Percentiles rank a stretch among this genome's conserved stretches.
Evolutionary conservation across 2,888 invertebrate species (phyloP).

Genomic region (Scaptodrosophila latifasciaeformis): DNA sequence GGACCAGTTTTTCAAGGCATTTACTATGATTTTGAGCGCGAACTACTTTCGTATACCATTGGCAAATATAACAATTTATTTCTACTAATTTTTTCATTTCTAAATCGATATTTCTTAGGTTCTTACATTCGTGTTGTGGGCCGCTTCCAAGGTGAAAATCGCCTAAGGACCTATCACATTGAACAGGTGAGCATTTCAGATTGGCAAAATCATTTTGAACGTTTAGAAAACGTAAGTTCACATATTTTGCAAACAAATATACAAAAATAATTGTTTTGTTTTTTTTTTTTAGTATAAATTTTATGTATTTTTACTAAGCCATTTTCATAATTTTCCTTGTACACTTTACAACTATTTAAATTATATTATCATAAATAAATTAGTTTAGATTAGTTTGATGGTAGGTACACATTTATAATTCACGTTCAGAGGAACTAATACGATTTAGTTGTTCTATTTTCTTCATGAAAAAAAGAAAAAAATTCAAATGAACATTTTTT

Average conservation of each 20-base stretch:
- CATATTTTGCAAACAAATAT: constrained; percentile 59
- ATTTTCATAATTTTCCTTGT: constrained; percentile 13
- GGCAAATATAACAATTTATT: constrained; percentile 21
- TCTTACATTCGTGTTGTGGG: constrained; percentile 64
- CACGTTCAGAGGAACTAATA: no score
- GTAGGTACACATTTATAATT: no score
- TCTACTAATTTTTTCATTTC: neutral
- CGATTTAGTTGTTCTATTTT: no score
- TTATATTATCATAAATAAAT: constrained; percentile 1
- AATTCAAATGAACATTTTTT: no score
- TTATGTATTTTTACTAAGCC: constrained; percentile 1
- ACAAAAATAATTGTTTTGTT: constrained; percentile 22
- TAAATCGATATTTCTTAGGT: constrained; percentile 36
- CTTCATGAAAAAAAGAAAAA: no score
- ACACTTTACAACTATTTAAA: no score
- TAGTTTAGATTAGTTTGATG: no score
- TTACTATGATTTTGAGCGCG: constrained; percentile 65
- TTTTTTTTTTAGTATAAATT: constrained; percentile 4
- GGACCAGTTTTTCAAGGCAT: constrained; percentile 71
- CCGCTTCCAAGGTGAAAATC: constrained; percentile 56
- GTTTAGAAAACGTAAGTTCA: constrained; percentile 67
- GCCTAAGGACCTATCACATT: constrained; percentile 65
- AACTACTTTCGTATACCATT: constrained; percentile 26
- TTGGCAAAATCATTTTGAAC: constrained; percentile 47
- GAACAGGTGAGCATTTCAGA: constrained; percentile 36